phyloP scores from a whole-genome alignment of 1,140 invertebrate species.

The Trachymyrmex septentrionalis region DNA sequence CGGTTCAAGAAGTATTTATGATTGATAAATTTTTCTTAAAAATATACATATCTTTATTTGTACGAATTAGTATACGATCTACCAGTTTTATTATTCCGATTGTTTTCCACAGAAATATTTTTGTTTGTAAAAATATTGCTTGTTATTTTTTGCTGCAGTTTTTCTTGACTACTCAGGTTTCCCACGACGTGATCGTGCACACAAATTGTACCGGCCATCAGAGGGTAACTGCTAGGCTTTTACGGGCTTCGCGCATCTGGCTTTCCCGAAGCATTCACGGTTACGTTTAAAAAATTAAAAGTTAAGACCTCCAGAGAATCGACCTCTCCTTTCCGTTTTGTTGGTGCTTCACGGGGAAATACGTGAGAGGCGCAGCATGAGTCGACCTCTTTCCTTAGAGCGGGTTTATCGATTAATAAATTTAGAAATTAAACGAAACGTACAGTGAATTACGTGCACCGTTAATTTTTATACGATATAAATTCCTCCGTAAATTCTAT shows the following conservation, averaged over 20 bases:
- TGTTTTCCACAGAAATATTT: not conserved
- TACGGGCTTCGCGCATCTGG: conserved; percentile 40
- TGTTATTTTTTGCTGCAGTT: not conserved
- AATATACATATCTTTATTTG: not conserved
- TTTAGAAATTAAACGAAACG: conserved; percentile 30
- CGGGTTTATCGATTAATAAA: conserved; percentile 40
- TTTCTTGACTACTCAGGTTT: conserved; percentile 5
- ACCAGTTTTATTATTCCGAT: not conserved
- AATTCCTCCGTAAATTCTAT: conserved; percentile 7
- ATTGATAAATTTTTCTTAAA: not conserved
- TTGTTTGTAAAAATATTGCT: not conserved
- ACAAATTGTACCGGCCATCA: conserved; percentile 33
- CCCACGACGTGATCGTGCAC: conserved; percentile 14
- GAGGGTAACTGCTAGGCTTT: conserved; percentile 33
- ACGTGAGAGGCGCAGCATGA: not conserved
- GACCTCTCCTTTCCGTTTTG: conserved; percentile 19
- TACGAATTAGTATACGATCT: not conserved
- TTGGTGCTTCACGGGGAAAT: conserved; percentile 44
- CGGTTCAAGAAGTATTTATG: not conserved
- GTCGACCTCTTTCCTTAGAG: not conserved
- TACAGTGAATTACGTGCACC: not conserved
- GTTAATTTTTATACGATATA: not conserved
- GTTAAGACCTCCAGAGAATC: conserved; percentile 33
- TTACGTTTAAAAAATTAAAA: conserved; percentile 61
- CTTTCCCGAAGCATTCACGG: conserved; percentile 26